Base-by-base conservation (phyloP, 2,888 invertebrate species). In the Cataglyphis altisquamis region DNA sequence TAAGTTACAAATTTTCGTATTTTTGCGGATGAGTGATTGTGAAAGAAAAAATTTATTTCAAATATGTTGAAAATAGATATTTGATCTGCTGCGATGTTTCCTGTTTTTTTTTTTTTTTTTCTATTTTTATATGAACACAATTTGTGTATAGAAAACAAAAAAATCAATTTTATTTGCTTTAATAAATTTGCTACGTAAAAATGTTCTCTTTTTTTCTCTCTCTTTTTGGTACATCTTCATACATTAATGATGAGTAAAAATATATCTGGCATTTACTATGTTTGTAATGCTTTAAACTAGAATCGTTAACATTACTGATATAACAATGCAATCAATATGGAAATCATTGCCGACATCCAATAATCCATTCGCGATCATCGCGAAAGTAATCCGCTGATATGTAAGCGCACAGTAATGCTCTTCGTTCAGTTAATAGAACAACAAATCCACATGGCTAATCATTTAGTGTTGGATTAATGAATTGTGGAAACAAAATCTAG, bases 381-480 rank as follows among this genome's bases (percentile, higher is more conserved):
- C 25, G 9, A 80, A 80, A 70, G 64, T 66, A 60, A 70, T 39
- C 74, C 32, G 48, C 48, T 82, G 66, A 85, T 83, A 64, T 48
- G 29, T 67, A 48, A 85, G 48, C 52, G 12, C 48, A 29, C 32
- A 64, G 62, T 82, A 77, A 68, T 60, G 73, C 45, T 39, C 29
- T 36, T 5, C 60, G 39, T 60, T 48, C 52, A 74, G 57, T 70
- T 75, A 81, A 82, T 78, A 36, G 74, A 57, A 86, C 74, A 67
- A 87, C 68, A 81, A 84, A 86, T 87, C 73, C 55, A 72, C 36
- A 45, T 25, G 39, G 48, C 68, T 81, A 57, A 82, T 82, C 77
- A 78, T 86, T 84, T 83, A 74, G 52, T 62, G 73, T 83, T 52
- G 57, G 67, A 57, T 75, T 83, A 84, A 88, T 88, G 84, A 88